Conservation (phyloP, 2,888 invertebrate genomes). For the Caenorhabditis macrosperma region DNA sequence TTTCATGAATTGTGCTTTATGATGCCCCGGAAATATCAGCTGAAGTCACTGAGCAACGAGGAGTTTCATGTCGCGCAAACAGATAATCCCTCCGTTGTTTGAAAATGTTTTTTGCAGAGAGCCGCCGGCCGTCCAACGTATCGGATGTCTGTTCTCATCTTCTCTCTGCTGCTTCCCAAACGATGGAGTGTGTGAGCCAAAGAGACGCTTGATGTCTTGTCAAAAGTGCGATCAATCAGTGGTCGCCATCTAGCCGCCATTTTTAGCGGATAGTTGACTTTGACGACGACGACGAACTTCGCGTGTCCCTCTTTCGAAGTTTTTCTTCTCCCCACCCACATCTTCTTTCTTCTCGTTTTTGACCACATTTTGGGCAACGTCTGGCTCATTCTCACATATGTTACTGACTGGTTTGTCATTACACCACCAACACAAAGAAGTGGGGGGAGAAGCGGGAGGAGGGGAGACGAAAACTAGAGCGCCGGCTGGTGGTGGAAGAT, state of each 20-base stretch:
- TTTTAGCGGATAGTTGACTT: slow-evolving; percentile 22
- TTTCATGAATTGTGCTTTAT: not conserved
- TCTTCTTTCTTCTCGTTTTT: not conserved
- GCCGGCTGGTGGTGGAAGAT: slow-evolving; percentile 35
- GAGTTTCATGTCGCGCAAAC: slow-evolving; percentile 52
- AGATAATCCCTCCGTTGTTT: slow-evolving; percentile 55
- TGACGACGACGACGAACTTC: slow-evolving; percentile 1
- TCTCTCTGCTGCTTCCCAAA: slow-evolving; percentile 3
- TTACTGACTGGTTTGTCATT: slow-evolving; percentile 58
- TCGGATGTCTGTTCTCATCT: slow-evolving; percentile 48
- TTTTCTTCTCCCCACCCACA: not conserved
- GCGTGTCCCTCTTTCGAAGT: slow-evolving; percentile 1
- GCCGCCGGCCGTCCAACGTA: slow-evolving; percentile 35
- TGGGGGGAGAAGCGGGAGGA: slow-evolving; percentile 32
- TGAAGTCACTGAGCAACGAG: slow-evolving; percentile 4
- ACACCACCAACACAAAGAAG: slow-evolving; percentile 44
- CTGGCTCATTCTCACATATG: slow-evolving; percentile 55
- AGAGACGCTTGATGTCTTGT: slow-evolving; percentile 41
- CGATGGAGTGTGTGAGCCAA: slow-evolving; percentile 9
- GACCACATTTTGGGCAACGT: slow-evolving; percentile 37
- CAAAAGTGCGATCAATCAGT: slow-evolving; percentile 56
- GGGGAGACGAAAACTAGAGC: slow-evolving; percentile 39
- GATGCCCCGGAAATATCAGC: slow-evolving; percentile 15
- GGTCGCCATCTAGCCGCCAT: slow-evolving; percentile 34
- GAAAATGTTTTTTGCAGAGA: slow-evolving; percentile 51